Evolutionary conservation across 2,797 vertebrate genomes (phyloP).

Genomic region (Falco peregrinus): DNA sequence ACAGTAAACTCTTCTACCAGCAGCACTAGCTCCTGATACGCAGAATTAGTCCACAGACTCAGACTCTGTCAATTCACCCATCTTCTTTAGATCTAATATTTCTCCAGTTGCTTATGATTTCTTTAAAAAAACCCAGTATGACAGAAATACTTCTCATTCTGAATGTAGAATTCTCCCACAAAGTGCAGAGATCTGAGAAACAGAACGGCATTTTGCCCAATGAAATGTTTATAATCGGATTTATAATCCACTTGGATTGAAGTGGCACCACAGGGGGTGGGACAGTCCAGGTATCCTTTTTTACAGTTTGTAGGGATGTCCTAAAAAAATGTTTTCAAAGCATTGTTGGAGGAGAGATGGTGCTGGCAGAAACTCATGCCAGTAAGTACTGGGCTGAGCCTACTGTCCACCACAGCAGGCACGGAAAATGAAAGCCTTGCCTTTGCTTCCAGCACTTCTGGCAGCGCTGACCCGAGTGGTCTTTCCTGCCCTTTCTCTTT

Average conservation of each 20-base stretch:
- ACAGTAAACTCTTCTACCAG: background rate
- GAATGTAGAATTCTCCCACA: background rate
- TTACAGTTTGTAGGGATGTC: background rate
- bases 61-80: background rate
- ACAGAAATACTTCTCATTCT: background rate
- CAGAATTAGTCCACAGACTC: background rate
- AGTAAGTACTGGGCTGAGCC: background rate
- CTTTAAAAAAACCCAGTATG: background rate
- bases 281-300: background rate
- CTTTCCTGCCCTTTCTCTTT: background rate
- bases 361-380: background rate
- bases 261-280: background rate
- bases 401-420: background rate
- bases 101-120: background rate
- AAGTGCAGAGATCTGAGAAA: background rate
- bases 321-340: background rate
- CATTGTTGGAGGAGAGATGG: background rate
- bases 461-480: background rate
- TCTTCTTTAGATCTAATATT: background rate
- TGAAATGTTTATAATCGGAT: background rate
- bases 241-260: background rate
- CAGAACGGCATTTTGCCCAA: background rate
- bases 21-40: background rate
- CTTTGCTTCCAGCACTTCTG: constrained; percentile 2
- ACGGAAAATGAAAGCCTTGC: background rate